A percentile compares a stretch with the other conserved stretches of the same genome.
These are phyloP conservation scores for Paracyclopina nana DNA, from an alignment of 1,140 invertebrate species.

Conservation along the genomic window DNA sequence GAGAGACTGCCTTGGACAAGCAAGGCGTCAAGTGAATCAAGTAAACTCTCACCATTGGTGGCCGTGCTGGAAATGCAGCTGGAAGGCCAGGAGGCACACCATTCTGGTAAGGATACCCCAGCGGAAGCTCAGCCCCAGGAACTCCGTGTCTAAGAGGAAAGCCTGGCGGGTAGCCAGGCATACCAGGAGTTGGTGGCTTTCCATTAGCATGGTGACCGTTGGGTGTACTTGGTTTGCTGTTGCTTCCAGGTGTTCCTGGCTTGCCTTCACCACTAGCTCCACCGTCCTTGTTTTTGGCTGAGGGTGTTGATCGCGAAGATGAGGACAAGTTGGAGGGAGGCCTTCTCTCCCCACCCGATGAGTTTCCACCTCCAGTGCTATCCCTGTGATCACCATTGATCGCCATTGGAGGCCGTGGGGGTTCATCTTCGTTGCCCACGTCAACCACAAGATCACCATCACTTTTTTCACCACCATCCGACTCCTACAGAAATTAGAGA, in stretches of 20 bases:
- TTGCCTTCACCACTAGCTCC: constrained; percentile 6
- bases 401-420: constrained; percentile 15
- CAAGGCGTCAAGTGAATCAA: neutral
- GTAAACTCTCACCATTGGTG: neutral
- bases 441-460: constrained; percentile 36
- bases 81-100: neutral
- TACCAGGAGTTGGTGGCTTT: neutral
- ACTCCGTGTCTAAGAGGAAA: constrained; percentile 6
- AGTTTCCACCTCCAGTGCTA: neutral
- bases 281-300: constrained; percentile 20
- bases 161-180: neutral
- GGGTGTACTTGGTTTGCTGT: constrained; percentile 10
- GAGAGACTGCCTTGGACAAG: neutral
- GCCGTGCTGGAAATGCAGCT: constrained; percentile 3
- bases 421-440: constrained; percentile 29
- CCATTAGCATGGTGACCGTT: constrained; percentile 11
- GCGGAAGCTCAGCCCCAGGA: neutral
- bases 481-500: constrained; percentile 20
- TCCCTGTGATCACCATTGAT: constrained; percentile 14
- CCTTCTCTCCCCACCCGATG: constrained; percentile 7
- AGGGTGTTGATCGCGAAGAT: constrained; percentile 21
- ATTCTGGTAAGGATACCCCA: constrained; percentile 4
- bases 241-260: constrained; percentile 12
- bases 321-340: constrained; percentile 21
- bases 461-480: constrained; percentile 33